phyloP scores from a whole-genome alignment of 2,888 invertebrate species.

The Mesorhabditis spiculigera region DNA sequence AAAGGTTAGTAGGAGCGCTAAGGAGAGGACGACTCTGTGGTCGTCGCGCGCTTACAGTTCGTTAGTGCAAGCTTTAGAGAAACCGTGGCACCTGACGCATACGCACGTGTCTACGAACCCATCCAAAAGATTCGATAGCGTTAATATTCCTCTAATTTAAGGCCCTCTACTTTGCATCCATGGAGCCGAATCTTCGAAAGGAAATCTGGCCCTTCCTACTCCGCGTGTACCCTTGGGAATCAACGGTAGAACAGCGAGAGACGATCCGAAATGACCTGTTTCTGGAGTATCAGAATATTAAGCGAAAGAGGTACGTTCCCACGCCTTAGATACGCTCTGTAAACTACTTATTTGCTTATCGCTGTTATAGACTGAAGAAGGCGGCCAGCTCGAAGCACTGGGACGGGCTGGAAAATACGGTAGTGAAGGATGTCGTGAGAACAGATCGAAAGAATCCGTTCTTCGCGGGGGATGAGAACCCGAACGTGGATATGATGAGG shows the following conservation, averaged over 20 bases:
- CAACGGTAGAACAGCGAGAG: slow-evolving; percentile 83
- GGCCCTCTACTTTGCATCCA: slow-evolving; percentile 84
- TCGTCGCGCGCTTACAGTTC: too few relatives aligned
- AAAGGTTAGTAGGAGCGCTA: slow-evolving; percentile 65
- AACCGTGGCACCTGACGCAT: too few relatives aligned
- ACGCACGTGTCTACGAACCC: too few relatives aligned
- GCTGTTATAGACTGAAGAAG: slow-evolving; percentile 25
- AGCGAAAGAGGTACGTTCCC: slow-evolving; percentile 62
- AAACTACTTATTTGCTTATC: too few relatives aligned
- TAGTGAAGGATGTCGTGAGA: slow-evolving; percentile 69
- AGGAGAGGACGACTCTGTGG: not conserved
- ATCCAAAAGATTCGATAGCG: not conserved
- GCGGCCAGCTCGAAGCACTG: slow-evolving; percentile 24
- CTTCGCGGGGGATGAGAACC: slow-evolving; percentile 63
- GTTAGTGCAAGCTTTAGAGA: too few relatives aligned
- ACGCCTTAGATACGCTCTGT: too few relatives aligned
- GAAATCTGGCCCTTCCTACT: slow-evolving; percentile 92
- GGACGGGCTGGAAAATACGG: slow-evolving; percentile 83
- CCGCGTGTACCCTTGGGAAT: slow-evolving; percentile 86
- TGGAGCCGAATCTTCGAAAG: slow-evolving; percentile 79
- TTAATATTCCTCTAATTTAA: slow-evolving; percentile 43
- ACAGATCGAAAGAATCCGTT: slow-evolving; percentile 64
- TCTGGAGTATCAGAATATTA: slow-evolving; percentile 64
- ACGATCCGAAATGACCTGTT: slow-evolving; percentile 75
- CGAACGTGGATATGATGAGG: slow-evolving; percentile 62